Evolutionary conservation across 2,113 vertebrate genomes (phyloP), one percentile per base, ranked within the genome.

Genomic region (Paradisaea rubra): DNA sequence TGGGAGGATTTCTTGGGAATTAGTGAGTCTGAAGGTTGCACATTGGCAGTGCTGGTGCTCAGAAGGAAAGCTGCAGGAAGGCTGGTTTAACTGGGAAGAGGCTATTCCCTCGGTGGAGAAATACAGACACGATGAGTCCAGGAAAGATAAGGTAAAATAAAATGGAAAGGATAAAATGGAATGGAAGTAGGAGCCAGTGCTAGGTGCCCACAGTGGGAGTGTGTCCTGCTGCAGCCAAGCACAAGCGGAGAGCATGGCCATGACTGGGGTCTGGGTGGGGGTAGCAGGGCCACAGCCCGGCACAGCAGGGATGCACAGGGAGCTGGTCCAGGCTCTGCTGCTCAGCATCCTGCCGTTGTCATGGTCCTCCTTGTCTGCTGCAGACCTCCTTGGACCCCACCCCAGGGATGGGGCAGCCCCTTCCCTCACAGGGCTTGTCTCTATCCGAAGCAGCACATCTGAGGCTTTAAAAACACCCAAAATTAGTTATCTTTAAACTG

Each of bases 241-340:
- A 1, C 9, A 6, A 61, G 21, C 21, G 1, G 1, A 35, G 77
- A 59, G 44, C 44, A n/a, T n/a, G 39, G 53, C n/a, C 5, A 1
- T 30, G 70, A 4, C 4, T 13, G 2, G 27, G 47, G 25, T 16
- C 39, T 64, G 84, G 39, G 16, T 8, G 5, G 35, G 37, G 37
- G 14, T 19, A 2, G 60, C 1, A 0, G 31, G 21, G 4, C 7
- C 37, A 28, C 1, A 22, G 47, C 52, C 68, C 24, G 61, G 39
- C 15, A 2, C 27, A 10, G 59, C 9, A 11, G 45, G 45, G 52
- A 39, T 10, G 11, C 66, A 30, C 42, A 20, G 19, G 39, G 39
- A 69, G 54, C 41, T 81, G 70, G 2, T 15, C 35, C 2, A 0
- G 82, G 41, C 86, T 65, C 60, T 85, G 69, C 45, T 45, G 44